A percentile compares a stretch with the other conserved stretches of the same genome.
Conservation (phyloP, 2,888 invertebrate genomes). For the Eristalinus sepulchralis region DNA sequence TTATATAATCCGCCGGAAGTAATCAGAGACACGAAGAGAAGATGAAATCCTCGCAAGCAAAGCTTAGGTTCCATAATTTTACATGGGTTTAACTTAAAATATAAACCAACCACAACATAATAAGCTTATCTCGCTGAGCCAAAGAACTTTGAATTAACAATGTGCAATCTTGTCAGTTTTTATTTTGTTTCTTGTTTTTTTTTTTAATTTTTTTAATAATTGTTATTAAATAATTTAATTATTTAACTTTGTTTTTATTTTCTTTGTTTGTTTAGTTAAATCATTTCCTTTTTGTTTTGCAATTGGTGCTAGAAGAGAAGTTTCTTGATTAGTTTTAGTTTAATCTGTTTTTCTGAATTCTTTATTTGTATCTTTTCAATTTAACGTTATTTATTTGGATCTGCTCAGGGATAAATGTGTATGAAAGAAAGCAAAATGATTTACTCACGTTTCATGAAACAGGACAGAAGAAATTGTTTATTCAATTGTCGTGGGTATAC, state of each 20-base stretch:
- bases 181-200: constrained; percentile 36
- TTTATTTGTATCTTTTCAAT: background rate
- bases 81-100: background rate
- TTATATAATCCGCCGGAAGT: constrained; percentile 16
- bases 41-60: constrained; percentile 49
- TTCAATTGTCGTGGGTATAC: too few relatives aligned
- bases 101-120: background rate
- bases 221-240: constrained; percentile 70
- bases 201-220: constrained; percentile 34
- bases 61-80: constrained; percentile 10
- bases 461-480: too few relatives aligned
- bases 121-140: constrained; percentile 56
- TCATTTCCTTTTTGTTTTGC: constrained; percentile 19
- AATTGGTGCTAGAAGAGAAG: constrained; percentile 58
- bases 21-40: constrained; percentile 17
- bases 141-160: constrained; percentile 64
- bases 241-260: constrained; percentile 70
- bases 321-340: constrained; percentile 59
- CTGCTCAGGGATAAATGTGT: background rate
- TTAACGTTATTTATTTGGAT: constrained; percentile 25
- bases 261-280: constrained; percentile 54
- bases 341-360: constrained; percentile 12
- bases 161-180: constrained; percentile 66
- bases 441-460: too few relatives aligned
- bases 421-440: too few relatives aligned